Percentiles rank a stretch among this genome's conserved stretches.
These are phyloP conservation scores for Oxytorus armatus DNA, from an alignment of 2,888 invertebrate genomes.

Conservation along the genomic window DNA sequence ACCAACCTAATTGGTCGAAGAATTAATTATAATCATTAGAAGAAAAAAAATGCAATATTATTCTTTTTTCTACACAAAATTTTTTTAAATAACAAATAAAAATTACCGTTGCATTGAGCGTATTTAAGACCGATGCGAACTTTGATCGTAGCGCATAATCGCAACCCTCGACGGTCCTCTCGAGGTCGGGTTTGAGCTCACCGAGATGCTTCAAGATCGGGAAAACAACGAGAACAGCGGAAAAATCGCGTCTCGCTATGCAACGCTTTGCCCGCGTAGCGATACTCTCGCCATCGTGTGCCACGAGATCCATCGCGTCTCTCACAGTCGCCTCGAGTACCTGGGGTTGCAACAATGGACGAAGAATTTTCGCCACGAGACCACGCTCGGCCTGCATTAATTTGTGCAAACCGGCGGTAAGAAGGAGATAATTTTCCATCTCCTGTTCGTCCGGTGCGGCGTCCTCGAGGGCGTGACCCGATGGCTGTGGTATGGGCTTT, in stretches of 20 bases:
- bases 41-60: conserved; percentile 12
- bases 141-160: conserved; percentile 89
- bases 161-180: conserved; percentile 90
- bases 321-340: conserved; percentile 94
- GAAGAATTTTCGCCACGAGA: conserved; percentile 93
- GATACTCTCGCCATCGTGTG: conserved; percentile 94
- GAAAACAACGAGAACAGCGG: conserved; percentile 92
- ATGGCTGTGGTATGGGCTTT: conserved; percentile 84
- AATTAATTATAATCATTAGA: too few species aligned
- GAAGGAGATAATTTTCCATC: conserved; percentile 92
- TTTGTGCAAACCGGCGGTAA: conserved; percentile 92
- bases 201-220: conserved; percentile 93
- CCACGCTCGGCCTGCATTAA: conserved; percentile 95
- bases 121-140: conserved; percentile 90
- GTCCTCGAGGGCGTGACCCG: conserved; percentile 79
- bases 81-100: conserved; percentile 26
- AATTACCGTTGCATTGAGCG: conserved; percentile 90
- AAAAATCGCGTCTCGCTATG: conserved; percentile 91
- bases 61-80: not conserved
- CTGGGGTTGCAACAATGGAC: conserved; percentile 91
- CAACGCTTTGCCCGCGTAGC: conserved; percentile 91
- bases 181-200: conserved; percentile 92
- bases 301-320: conserved; percentile 93
- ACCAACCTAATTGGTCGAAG: too few species aligned
- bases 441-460: conserved; percentile 89